These are phyloP conservation scores for Gavialis gangeticus DNA, from an alignment of 2,113 vertebrate species.

Conservation along the genomic window DNA sequence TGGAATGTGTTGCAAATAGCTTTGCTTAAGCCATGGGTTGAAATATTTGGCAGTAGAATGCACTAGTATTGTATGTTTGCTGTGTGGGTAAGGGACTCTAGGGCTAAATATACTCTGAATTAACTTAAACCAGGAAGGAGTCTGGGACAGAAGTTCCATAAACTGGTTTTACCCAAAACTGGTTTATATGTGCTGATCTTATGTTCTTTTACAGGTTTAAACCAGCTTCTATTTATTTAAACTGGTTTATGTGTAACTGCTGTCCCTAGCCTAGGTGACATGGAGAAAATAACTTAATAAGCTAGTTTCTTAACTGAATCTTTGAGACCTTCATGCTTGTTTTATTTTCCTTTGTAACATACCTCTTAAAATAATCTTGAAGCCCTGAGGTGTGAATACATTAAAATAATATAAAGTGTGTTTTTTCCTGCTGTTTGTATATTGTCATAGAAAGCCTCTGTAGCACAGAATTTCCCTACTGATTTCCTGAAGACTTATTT, in stretches of 20 bases:
- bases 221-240: too few species aligned
- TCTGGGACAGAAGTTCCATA: too few species aligned
- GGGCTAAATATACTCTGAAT: too few species aligned
- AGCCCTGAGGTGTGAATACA: not conserved
- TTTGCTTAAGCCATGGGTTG: not conserved
- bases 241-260: too few species aligned
- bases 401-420: slow-evolving; percentile 19
- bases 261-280: not conserved
- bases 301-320: not conserved
- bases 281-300: not conserved
- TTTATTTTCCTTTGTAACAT: not conserved
- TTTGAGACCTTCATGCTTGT: not conserved
- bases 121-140: too few species aligned
- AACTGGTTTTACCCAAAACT: too few species aligned
- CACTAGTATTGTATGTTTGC: not conserved
- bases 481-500: slow-evolving; percentile 50
- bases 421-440: not conserved
- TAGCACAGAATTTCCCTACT: slow-evolving; percentile 13
- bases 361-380: slow-evolving; percentile 5
- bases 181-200: too few species aligned
- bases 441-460: not conserved
- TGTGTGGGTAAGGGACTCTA: not conserved
- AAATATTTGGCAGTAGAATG: not conserved
- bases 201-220: too few species aligned
- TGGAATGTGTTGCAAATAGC: not conserved